Evolutionary conservation across 2,797 vertebrate species (phyloP), one percentile per base, ranked within the genome.

Genomic region (Diplodus sargus): DNA sequence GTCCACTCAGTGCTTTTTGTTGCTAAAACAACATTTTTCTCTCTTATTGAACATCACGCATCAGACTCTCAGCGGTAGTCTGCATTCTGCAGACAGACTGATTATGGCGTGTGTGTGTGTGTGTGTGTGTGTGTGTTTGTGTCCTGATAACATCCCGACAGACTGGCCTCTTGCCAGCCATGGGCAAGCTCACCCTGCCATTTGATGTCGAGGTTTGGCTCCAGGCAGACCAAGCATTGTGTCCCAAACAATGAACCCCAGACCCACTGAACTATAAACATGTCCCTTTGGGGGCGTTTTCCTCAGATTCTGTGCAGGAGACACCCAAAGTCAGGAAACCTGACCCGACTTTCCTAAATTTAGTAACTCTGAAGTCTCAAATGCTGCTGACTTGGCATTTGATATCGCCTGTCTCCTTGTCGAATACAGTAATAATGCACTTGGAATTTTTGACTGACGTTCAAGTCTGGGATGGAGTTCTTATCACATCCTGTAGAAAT

Each of bases 181-280:
- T 89, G 94, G 94, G 94, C 92, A 95, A 91, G 92, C 82, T 92
- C 87, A 90, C 87, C 88, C 90, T 86, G 87, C 42, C 49, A 88
- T 96, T 95, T 95, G 95, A 96, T 94, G 94, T 93, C n/a, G 74
- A 89, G 87, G 86, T 85, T 94, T 89, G 95, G 95, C 95, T 96
- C 95, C 95, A 96, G 93, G 77, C 94, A 92, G 94, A 95, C 95
- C 94, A 93, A 91, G 92, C 94, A 96, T 96, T 96, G 95, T 96
- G 91, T 96, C 92, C 90, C 82, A 95, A 96, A 96, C 95, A 96
- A 96, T 96, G 93, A 92, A 90, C 91, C 91, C 93, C 93, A 95
- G 95, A 95, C 95, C 92, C 93, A 93, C 91, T 94, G 91, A 94
- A 95, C 93, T 94, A 93, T 93, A 95, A 94, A 95, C 94, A 95